A percentile compares a stretch with the other conserved stretches of the same genome.
Conservation (phyloP, 2,797 vertebrate species). For the Coluber constrictor region DNA sequence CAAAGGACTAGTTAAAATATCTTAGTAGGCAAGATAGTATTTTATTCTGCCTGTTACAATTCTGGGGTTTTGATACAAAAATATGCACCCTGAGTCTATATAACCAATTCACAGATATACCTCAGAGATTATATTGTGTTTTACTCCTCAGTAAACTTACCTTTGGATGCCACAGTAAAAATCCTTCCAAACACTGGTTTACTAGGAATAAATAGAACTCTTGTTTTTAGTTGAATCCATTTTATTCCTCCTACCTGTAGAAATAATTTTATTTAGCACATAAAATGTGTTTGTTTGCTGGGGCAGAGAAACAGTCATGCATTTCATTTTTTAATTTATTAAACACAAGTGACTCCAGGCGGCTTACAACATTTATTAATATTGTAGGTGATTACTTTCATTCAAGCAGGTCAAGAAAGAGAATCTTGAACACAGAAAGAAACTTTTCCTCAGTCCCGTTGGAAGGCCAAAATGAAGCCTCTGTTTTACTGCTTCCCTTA, state of each 20-base stretch:
- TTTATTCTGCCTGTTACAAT: not conserved
- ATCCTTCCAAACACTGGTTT: not conserved
- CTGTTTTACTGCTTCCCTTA: not conserved
- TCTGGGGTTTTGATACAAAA: not conserved
- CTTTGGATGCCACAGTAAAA: not conserved
- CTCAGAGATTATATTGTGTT: not conserved
- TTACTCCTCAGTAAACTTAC: not conserved
- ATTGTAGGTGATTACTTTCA: not conserved
- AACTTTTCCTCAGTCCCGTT: not conserved
- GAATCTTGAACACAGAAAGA: not conserved
- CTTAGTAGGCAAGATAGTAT: not conserved
- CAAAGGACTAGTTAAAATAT: not conserved
- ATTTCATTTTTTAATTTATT: not conserved
- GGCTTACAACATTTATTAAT: not conserved
- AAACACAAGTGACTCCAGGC: not conserved
- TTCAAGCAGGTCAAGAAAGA: not conserved
- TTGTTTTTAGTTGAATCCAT: not conserved
- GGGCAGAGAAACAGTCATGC: not conserved
- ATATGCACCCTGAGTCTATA: not conserved
- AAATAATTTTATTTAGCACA: not conserved
- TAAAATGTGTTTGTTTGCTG: not conserved
- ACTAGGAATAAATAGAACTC: not conserved
- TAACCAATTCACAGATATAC: not conserved
- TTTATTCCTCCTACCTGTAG: not conserved
- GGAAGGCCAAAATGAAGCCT: not conserved